phyloP scores from a whole-genome alignment of 2,888 invertebrate genomes.

The Incurvaria masculella region DNA sequence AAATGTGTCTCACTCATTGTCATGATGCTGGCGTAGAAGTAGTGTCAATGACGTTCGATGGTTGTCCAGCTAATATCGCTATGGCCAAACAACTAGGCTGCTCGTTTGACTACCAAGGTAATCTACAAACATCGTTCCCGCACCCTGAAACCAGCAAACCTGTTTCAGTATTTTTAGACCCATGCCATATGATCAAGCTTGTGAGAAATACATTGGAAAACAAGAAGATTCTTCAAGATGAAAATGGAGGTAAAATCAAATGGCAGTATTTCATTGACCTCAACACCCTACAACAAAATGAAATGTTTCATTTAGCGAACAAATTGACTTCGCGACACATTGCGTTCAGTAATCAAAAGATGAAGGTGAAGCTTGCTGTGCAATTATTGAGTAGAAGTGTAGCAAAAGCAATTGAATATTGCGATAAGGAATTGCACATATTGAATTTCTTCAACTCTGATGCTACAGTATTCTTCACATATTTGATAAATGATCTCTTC shows the following conservation, averaged over 20 bases:
- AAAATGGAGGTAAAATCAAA: slow-evolving; percentile 4
- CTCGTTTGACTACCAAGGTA: slow-evolving; percentile 9
- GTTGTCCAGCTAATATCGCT: slow-evolving; percentile 7
- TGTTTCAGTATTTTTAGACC: slow-evolving; percentile 6
- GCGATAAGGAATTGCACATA: slow-evolving; percentile 6
- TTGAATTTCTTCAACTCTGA: neutral
- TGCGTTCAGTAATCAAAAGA: slow-evolving; percentile 14
- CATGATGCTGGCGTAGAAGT: slow-evolving; percentile 17
- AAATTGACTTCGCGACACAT: slow-evolving; percentile 14
- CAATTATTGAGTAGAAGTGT: slow-evolving; percentile 17
- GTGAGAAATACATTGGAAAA: slow-evolving; percentile 7
- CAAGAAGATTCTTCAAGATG: slow-evolving; percentile 7
- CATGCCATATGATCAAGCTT: slow-evolving; percentile 9
- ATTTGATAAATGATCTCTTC: slow-evolving; percentile 7
- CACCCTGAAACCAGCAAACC: too few species aligned
- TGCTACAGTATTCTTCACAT: slow-evolving; percentile 6
- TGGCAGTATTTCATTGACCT: slow-evolving; percentile 12
- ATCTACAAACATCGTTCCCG: slow-evolving; percentile 11
- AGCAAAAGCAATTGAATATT: slow-evolving; percentile 10
- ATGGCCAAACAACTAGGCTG: slow-evolving; percentile 15
- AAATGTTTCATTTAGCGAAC: slow-evolving; percentile 14
- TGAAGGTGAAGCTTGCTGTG: slow-evolving; percentile 17
- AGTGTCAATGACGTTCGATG: slow-evolving; percentile 16
- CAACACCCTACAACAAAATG: slow-evolving; percentile 12
- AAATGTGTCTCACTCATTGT: slow-evolving; percentile 14